Evolutionary conservation across 2,888 invertebrate species (phyloP).

Genomic region (Beris chalybata): DNA sequence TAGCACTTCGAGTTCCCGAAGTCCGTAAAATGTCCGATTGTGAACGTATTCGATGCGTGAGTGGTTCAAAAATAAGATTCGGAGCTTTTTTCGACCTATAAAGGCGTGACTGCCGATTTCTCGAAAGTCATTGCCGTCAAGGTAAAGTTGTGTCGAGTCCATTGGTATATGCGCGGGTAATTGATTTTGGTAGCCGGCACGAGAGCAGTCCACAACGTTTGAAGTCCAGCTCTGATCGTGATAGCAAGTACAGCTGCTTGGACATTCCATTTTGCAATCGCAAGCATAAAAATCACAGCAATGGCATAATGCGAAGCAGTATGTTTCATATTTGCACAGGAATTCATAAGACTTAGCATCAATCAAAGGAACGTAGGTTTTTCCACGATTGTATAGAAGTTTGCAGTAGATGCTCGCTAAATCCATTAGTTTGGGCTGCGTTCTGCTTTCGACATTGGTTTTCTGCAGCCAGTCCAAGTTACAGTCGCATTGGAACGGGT

Average conservation of each 20-base stretch:
- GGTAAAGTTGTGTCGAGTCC: conserved; percentile 92
- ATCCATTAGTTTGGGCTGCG: conserved; percentile 87
- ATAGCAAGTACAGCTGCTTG: conserved; percentile 89
- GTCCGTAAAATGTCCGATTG: conserved; percentile 89
- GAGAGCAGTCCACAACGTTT: conserved; percentile 90
- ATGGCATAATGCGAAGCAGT: conserved; percentile 92
- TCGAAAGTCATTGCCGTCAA: conserved; percentile 88
- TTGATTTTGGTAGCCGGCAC: conserved; percentile 74
- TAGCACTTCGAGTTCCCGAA: conserved; percentile 75
- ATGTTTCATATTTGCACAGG: conserved; percentile 87
- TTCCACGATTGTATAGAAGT: conserved; percentile 81
- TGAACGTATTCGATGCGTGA: conserved; percentile 82
- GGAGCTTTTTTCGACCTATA: conserved; percentile 89
- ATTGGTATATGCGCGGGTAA: conserved; percentile 89
- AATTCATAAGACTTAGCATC: conserved; percentile 88
- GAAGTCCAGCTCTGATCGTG: conserved; percentile 93
- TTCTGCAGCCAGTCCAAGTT: conserved; percentile 94
- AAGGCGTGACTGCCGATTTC: conserved; percentile 88
- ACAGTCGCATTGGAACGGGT: conserved; percentile 93
- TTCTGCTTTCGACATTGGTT: conserved; percentile 81
- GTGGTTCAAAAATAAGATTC: conserved; percentile 84
- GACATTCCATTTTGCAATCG: conserved; percentile 97
- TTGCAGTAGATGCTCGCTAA: conserved; percentile 87
- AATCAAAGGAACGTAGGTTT: conserved; percentile 79
- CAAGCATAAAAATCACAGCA: conserved; percentile 97